phyloP scores from a whole-genome alignment of 2,113 vertebrate genomes.

The Nothoprocta perdicaria region DNA sequence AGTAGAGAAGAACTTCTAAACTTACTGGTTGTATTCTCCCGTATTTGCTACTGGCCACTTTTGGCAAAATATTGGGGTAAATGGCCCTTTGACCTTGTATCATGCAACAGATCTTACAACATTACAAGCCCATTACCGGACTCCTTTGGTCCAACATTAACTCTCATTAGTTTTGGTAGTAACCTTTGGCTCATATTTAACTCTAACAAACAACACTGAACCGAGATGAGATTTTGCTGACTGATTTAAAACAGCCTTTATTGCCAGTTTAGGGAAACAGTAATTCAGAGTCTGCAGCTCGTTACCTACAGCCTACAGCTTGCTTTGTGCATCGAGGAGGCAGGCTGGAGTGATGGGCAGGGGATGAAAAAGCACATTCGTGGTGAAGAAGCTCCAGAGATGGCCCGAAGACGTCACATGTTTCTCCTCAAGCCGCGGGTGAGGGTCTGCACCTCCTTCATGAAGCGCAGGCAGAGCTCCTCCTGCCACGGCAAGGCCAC shows the following conservation, averaged over 20 bases:
- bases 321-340: background rate
- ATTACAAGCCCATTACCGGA: background rate
- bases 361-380: background rate
- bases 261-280: background rate
- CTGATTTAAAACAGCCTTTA: background rate
- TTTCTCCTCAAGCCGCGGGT: fast-evolving
- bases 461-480: constrained; percentile 37
- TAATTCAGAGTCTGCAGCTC: background rate
- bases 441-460: constrained; percentile 34
- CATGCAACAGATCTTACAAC: background rate
- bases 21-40: background rate
- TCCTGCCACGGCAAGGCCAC: constrained; percentile 23
- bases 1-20: background rate
- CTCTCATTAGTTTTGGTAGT: background rate
- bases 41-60: background rate
- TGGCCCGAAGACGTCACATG: background rate
- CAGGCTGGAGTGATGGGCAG: background rate
- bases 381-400: background rate
- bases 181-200: background rate
- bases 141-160: background rate
- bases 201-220: background rate
- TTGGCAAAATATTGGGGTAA: background rate
- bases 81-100: background rate
- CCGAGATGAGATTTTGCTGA: background rate
- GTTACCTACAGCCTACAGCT: background rate